phyloP scores from a whole-genome alignment of 1,140 invertebrate genomes.

The Bombus pascuorum region DNA sequence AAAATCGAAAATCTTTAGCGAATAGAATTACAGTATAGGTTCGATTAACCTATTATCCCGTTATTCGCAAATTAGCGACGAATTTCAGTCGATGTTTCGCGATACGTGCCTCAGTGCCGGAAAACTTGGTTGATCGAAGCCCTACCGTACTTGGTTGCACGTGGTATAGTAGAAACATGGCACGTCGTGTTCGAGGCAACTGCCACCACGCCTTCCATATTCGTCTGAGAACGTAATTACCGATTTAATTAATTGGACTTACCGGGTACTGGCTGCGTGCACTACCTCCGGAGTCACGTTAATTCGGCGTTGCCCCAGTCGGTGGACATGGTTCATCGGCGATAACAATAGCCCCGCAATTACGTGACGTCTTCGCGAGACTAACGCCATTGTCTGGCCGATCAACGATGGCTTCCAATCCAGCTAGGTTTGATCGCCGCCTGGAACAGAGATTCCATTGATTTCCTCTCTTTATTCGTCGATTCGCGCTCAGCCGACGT shows the following conservation, averaged over 20 bases:
- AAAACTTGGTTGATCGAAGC: background rate
- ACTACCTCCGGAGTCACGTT: slow-evolving; percentile 10
- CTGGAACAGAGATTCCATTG: background rate
- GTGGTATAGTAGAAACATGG: no score
- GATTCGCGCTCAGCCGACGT: background rate
- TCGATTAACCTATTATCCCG: no score
- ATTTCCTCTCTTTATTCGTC: background rate
- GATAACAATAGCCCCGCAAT: slow-evolving; percentile 51
- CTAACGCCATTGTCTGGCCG: slow-evolving; percentile 5
- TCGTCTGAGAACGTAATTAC: slow-evolving; percentile 62
- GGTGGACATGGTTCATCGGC: slow-evolving; percentile 10
- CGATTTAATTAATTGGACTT: slow-evolving; percentile 66
- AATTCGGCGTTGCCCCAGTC: background rate
- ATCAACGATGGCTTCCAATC: background rate
- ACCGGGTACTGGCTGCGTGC: slow-evolving; percentile 18
- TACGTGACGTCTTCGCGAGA: slow-evolving; percentile 36
- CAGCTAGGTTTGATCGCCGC: background rate
- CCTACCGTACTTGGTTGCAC: background rate
- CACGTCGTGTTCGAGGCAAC: no score
- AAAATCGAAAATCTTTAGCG: no score
- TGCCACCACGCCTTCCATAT: background rate
- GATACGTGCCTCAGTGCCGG: no score
- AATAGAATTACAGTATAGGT: no score
- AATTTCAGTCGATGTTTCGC: no score
- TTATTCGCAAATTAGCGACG: no score